phyloP scores from a whole-genome alignment of 2,888 invertebrate genomes.

The Parthenolecanium corni region DNA sequence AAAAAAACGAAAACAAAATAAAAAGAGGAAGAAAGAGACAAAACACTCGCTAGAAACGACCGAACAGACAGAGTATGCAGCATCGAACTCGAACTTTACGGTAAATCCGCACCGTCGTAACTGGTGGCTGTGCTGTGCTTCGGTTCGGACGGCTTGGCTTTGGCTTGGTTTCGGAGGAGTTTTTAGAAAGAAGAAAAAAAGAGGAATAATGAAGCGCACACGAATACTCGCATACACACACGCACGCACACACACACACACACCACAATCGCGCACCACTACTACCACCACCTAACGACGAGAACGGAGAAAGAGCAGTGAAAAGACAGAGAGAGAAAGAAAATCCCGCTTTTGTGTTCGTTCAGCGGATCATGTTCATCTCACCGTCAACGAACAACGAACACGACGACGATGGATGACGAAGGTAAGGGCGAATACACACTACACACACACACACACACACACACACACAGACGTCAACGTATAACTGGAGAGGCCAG shows the following conservation, averaged over 20 bases:
- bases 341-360: slow-evolving; percentile 20
- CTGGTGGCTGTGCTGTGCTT: slow-evolving; percentile 17
- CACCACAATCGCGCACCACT: background rate
- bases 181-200: slow-evolving; percentile 3
- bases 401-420: no score
- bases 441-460: no score
- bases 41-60: background rate
- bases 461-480: no score
- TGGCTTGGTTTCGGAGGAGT: slow-evolving; percentile 20
- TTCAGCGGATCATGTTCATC: slow-evolving; percentile 28
- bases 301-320: background rate
- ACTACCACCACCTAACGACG: background rate
- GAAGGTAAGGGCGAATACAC: no score
- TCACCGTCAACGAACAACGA: slow-evolving; percentile 5
- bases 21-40: background rate
- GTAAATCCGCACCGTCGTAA: slow-evolving; percentile 26
- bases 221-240: background rate
- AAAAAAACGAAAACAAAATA: background rate
- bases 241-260: background rate
- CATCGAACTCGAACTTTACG: slow-evolving; percentile 16
- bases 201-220: background rate
- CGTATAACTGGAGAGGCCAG: no score
- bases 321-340: background rate
- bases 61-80: background rate
- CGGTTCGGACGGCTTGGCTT: slow-evolving; percentile 16